Evolutionary conservation across 2,113 vertebrate genomes (phyloP).

Genomic region (Nothocercus julius): DNA sequence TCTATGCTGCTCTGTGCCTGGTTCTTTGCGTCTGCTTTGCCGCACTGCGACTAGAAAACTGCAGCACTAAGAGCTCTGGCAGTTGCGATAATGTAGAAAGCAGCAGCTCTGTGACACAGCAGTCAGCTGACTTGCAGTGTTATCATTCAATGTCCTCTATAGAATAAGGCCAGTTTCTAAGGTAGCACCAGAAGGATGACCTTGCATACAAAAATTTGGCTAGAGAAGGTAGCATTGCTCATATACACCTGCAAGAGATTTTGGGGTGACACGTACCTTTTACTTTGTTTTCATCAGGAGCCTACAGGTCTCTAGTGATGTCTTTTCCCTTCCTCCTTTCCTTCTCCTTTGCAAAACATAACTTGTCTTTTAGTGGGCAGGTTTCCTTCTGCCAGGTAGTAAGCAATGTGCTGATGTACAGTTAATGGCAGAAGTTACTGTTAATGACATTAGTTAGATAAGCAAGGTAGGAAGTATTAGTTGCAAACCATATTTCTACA

Average conservation of each 20-base stretch:
- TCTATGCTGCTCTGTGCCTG: slow-evolving; percentile 69
- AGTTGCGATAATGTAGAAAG: slow-evolving; percentile 80
- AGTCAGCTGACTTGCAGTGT: slow-evolving; percentile 88
- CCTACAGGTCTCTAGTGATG: accelerated
- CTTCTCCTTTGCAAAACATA: neutral
- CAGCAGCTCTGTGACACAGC: slow-evolving; percentile 86
- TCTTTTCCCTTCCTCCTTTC: neutral
- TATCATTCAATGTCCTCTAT: slow-evolving; percentile 78
- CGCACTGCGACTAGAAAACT: slow-evolving; percentile 78
- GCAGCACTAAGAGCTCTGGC: slow-evolving; percentile 81
- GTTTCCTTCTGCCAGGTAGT: neutral
- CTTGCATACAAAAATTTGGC: slow-evolving; percentile 37
- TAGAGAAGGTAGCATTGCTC: neutral
- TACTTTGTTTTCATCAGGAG: neutral
- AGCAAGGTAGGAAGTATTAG: neutral
- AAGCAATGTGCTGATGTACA: neutral
- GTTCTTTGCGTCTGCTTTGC: slow-evolving; percentile 77
- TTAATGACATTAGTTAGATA: neutral
- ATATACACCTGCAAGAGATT: slow-evolving; percentile 17
- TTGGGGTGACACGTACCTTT: neutral
- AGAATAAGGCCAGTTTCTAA: slow-evolving; percentile 74
- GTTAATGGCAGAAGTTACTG: neutral
- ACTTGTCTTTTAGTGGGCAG: neutral
- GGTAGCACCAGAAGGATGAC: slow-evolving; percentile 77
- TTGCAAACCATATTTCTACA: neutral